Evolutionary conservation across 2,113 vertebrate genomes (phyloP).

Genomic region (Poecile atricapillus): DNA sequence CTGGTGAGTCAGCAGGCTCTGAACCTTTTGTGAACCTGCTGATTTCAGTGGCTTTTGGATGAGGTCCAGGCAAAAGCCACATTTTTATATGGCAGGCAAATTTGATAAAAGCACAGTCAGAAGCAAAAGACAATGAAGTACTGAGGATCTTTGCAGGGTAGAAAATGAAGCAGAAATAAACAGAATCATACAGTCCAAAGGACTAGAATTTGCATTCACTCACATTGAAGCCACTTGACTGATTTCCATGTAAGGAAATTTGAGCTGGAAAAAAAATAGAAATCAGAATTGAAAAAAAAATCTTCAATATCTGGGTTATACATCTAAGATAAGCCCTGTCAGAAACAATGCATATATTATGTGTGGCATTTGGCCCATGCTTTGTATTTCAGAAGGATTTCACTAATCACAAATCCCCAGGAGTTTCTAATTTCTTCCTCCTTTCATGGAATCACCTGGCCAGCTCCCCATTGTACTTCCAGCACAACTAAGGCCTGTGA

Average conservation of each 20-base stretch:
- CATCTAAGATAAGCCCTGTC: background rate
- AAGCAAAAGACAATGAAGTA: conserved; percentile 4
- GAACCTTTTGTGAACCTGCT: background rate
- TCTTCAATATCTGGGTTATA: background rate
- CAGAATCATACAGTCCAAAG: background rate
- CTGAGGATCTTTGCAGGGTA: background rate
- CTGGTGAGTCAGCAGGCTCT: background rate
- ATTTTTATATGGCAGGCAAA: background rate
- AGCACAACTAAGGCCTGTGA: background rate
- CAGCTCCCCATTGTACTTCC: background rate
- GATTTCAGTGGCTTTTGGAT: background rate
- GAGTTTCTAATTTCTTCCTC: background rate
- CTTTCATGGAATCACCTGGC: background rate
- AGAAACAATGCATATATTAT: background rate
- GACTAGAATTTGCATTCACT: background rate
- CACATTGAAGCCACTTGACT: background rate
- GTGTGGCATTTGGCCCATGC: background rate
- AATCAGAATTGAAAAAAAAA: background rate
- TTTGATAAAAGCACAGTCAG: background rate
- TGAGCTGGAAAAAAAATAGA: background rate
- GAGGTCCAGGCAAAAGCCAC: background rate
- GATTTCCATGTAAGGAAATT: background rate
- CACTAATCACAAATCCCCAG: background rate
- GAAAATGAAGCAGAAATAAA: conserved; percentile 4
- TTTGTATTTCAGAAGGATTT: background rate